Percentiles rank a stretch among this genome's conserved stretches.
Conservation (phyloP, 2,113 vertebrate genomes). For the Zingel zingel region DNA sequence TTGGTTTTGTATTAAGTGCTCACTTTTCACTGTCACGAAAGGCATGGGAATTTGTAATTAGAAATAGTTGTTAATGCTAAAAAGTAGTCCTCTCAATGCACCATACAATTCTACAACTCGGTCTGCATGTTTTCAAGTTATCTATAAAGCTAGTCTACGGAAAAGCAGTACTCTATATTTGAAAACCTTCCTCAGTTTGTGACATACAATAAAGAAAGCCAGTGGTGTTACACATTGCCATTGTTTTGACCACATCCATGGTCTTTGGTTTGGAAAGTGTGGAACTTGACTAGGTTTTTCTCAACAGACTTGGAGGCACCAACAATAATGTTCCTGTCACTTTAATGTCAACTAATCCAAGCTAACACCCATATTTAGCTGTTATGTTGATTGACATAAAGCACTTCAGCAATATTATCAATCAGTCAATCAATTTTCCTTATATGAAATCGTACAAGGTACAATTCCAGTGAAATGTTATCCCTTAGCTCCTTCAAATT, state of each 20-base stretch:
- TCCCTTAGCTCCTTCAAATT: too few species aligned
- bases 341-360: not conserved
- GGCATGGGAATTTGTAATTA: not conserved
- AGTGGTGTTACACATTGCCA: not conserved
- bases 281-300: slow-evolving; percentile 7
- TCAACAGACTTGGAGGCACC: too few species aligned
- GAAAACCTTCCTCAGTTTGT: not conserved
- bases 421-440: too few species aligned
- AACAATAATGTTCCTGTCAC: not conserved
- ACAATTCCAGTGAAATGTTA: too few species aligned
- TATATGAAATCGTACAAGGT: too few species aligned
- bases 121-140: not conserved
- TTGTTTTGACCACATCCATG: fast-evolving
- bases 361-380: not conserved
- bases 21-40: not conserved
- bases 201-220: not conserved
- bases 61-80: not conserved
- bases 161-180: not conserved
- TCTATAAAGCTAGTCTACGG: not conserved
- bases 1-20: not conserved
- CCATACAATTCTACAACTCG: not conserved
- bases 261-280: slow-evolving; percentile 27
- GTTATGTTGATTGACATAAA: slow-evolving; percentile 7
- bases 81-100: not conserved
- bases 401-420: not conserved